Conservation (phyloP, 2,113 vertebrate genomes). For the Melanostigma gelatinosum region DNA sequence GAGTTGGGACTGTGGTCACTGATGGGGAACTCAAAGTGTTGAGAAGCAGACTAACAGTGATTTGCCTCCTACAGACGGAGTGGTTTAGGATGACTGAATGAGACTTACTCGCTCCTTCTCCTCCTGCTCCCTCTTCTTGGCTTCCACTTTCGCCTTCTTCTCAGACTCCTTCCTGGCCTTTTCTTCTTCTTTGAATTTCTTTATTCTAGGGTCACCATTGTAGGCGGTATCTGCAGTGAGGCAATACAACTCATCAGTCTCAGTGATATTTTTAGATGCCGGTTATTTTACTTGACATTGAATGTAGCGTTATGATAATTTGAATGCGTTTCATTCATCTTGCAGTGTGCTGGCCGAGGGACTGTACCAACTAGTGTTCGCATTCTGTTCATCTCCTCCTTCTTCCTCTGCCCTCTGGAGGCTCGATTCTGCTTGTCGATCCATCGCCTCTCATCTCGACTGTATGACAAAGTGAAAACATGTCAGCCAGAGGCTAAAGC, state of each 20-base stretch:
- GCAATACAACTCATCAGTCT: not conserved
- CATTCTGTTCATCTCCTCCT: constrained; percentile 99
- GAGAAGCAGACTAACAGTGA: too few species aligned
- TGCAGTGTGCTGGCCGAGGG: constrained; percentile 11
- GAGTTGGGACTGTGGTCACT: too few species aligned
- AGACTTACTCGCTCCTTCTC: constrained; percentile 93
- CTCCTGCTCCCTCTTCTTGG: constrained; percentile 95
- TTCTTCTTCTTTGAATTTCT: constrained; percentile 98
- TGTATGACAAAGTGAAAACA: constrained; percentile 55
- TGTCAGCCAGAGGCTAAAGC: not conserved
- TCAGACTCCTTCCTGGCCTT: constrained; percentile 97
- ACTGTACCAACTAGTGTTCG: constrained; percentile 86
- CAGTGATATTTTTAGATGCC: not conserved
- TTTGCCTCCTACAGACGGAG: not conserved
- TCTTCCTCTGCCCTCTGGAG: constrained; percentile 93
- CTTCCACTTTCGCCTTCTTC: constrained; percentile 97
- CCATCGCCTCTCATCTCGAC: constrained; percentile 97
- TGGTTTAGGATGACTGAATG: not conserved
- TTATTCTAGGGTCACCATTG: constrained; percentile 95
- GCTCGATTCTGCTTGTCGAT: constrained; percentile 99
- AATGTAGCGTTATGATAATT: not conserved
- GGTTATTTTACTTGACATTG: not conserved
- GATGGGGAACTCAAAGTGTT: too few species aligned
- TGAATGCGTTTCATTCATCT: not conserved
- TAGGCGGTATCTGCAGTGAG: constrained; percentile 90